A percentile compares a stretch with the other conserved stretches of the same genome.
Evolutionary conservation across 2,888 invertebrate species (phyloP).

Genomic region (Ormyrus nitidulus): DNA sequence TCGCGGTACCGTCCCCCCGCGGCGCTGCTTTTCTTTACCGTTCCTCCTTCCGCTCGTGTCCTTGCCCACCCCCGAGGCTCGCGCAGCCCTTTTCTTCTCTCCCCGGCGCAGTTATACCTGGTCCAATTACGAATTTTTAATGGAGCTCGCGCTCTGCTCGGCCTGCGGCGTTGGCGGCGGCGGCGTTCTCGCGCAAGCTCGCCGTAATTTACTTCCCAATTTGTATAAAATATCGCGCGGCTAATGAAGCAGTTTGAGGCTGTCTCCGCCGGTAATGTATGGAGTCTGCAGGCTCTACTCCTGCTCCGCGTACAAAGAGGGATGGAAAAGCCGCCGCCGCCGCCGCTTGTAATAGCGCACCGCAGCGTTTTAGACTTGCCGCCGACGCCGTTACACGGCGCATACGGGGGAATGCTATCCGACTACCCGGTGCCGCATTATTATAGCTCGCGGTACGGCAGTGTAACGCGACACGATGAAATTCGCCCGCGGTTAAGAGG

Average conservation of each 20-base stretch:
- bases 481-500: conserved; percentile 21
- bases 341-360: conserved; percentile 52
- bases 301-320: conserved; percentile 2
- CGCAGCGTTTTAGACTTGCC: conserved; percentile 20
- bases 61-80: conserved; percentile 35
- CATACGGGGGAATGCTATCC: background rate
- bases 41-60: conserved; percentile 33
- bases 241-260: conserved; percentile 76
- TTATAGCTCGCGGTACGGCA: conserved; percentile 2
- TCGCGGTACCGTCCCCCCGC: background rate
- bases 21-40: conserved; percentile 57
- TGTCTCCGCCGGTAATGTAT: conserved; percentile 72
- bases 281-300: conserved; percentile 61
- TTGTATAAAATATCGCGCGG: conserved; percentile 74
- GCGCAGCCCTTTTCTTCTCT: conserved; percentile 39
- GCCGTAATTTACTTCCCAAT: conserved; percentile 73
- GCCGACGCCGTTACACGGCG: background rate
- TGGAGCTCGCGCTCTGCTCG: conserved; percentile 19
- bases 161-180: background rate
- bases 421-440: conserved; percentile 19
- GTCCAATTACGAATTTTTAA: conserved; percentile 71
- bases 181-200: conserved; percentile 10
- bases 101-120: conserved; percentile 60
- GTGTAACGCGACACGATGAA: conserved; percentile 21
- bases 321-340: conserved; percentile 57